Evolutionary conservation across 2,888 invertebrate species (phyloP).

Genomic region (Plagiodera versicolora): DNA sequence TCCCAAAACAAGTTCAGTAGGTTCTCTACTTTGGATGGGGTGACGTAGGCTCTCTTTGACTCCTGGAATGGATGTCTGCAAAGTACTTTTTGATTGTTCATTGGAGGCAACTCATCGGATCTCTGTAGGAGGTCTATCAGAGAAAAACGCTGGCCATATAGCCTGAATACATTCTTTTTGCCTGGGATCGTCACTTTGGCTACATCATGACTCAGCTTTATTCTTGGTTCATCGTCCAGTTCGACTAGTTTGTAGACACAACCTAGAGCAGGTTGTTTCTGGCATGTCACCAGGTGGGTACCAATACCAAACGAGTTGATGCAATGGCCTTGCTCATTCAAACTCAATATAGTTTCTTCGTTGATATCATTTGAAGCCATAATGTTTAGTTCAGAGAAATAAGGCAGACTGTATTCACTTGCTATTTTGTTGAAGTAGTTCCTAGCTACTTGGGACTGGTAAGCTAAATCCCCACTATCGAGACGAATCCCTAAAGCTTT

Average conservation of each 20-base stretch:
- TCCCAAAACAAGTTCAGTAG: conserved; percentile 86
- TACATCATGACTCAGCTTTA: conserved; percentile 96
- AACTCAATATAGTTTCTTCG: conserved; percentile 94
- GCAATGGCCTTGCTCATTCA: conserved; percentile 95
- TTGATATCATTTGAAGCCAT: conserved; percentile 99
- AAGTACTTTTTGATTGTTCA: conserved; percentile 78
- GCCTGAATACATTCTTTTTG: conserved; percentile 76
- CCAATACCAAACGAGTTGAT: conserved; percentile 79
- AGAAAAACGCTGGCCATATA: conserved; percentile 78
- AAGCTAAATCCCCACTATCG: conserved; percentile 96
- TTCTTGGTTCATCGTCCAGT: conserved; percentile 84
- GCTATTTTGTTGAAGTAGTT: conserved; percentile 79
- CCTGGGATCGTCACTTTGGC: conserved; percentile 98
- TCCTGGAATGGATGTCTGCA: conserved; percentile 97
- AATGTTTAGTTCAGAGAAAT: conserved; percentile 86
- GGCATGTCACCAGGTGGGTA: conserved; percentile 97
- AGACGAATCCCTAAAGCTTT: conserved; percentile 87
- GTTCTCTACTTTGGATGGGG: conserved; percentile 83
- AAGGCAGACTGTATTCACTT: conserved; percentile 71
- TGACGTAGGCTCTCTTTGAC: conserved; percentile 92
- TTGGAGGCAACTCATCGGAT: conserved; percentile 75
- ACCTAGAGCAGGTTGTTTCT: conserved; percentile 95
- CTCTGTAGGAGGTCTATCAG: conserved; percentile 88
- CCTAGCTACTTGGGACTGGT: conserved; percentile 84
- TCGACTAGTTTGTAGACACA: conserved; percentile 98